Evolutionary conservation across 2,797 vertebrate genomes (phyloP), one percentile per base, ranked within the genome.

Genomic region (Aldrovandia affinis): DNA sequence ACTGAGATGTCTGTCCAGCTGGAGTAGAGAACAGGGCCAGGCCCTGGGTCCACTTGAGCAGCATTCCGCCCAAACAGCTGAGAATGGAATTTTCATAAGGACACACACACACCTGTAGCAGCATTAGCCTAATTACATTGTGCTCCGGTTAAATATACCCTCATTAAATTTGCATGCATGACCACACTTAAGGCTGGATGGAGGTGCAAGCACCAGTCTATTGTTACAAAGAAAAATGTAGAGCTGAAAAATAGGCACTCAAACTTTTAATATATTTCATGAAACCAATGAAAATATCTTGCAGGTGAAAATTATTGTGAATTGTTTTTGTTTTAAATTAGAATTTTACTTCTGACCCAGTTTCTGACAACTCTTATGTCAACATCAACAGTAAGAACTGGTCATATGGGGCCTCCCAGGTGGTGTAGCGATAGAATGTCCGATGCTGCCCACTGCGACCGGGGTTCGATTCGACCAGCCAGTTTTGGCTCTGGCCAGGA

Each of bases 141-240:
- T 81, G 86, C 84, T 81, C 36, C 50, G 80, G 80, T 84, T 88
- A 88, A 90, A 89, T 88, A 89, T 88, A 89, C 86, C 87, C 88
- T 88, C 88, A 89, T 89, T 89, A 89, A 89, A 89, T 90, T 88
- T 90, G 89, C 89, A 90, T 90, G 89, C 89, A 86, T 88, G 89
- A 87, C 87, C 88, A 90, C 84, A 88, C 86, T 88, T 88, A 82
- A 88, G 87, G 80, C 22, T 25, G 83, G 28, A 65, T 22, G 20
- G 28, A 65, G 28, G 63, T 33, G 8, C 63, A 65, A 8, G 63
- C 63, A 65, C 63, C 9, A 28, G 12, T n/a, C 28, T 65, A 33
- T 61, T 57, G 55, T 57, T 57, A 57, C 18, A 57, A 57, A 57
- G 14, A 57, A 57, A 57, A 57, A 57, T 57, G n/a, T n/a, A n/a